Conservation (phyloP, 2,113 vertebrate genomes). For the Puma concolor region DNA sequence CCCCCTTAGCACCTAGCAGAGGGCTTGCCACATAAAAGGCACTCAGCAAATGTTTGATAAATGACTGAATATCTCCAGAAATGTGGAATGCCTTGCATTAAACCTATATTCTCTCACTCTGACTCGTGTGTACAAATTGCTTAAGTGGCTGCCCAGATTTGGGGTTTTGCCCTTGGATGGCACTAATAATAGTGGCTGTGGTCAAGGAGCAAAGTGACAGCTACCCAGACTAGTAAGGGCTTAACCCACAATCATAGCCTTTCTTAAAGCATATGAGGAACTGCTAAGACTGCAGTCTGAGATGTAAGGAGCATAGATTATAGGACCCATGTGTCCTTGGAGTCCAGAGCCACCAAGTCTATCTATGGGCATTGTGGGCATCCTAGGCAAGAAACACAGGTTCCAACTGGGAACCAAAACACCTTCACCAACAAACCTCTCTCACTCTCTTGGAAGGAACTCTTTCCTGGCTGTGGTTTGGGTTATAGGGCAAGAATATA, state of each 20-base stretch:
- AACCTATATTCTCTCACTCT: not conserved
- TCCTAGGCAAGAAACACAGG: not conserved
- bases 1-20: constrained; percentile 10
- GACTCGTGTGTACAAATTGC: not conserved
- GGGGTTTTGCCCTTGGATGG: not conserved
- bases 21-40: not conserved
- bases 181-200: constrained; percentile 2
- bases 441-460: not conserved
- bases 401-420: not conserved
- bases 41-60: constrained; percentile 11
- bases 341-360: constrained; percentile 3
- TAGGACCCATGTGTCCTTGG: not conserved
- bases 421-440: not conserved
- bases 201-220: not conserved
- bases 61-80: constrained; percentile 38
- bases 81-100: not conserved
- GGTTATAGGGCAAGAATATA: not conserved
- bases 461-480: not conserved
- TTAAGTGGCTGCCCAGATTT: constrained; percentile 42
- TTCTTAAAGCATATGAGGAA: not conserved
- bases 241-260: not conserved
- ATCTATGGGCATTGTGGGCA: not conserved
- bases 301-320: not conserved
- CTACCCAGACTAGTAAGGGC: not conserved
- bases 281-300: not conserved